These are phyloP conservation scores for Meda fulgida DNA, from an alignment of 2,797 vertebrate genomes.

Conservation along the genomic window DNA sequence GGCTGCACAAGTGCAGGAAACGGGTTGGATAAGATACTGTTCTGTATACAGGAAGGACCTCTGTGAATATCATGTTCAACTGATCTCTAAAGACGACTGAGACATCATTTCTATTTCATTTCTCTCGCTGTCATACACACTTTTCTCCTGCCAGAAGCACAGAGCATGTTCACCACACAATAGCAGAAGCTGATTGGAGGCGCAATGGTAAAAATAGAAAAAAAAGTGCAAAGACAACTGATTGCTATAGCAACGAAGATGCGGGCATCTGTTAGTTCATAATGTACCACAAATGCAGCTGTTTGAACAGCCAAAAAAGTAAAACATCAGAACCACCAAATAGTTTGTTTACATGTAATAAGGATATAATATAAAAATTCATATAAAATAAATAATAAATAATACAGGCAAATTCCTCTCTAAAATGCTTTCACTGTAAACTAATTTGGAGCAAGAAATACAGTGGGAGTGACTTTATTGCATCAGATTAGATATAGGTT, in stretches of 20 bases:
- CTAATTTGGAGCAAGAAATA: background rate
- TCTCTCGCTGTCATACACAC: background rate
- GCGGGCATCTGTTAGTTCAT: background rate
- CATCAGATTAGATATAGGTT: background rate
- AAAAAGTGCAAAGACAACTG: background rate
- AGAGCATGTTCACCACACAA: slow-evolving; percentile 16
- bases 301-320: background rate
- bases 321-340: background rate
- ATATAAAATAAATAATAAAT: too few species aligned
- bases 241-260: slow-evolving; percentile 46
- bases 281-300: background rate
- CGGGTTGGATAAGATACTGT: slow-evolving; percentile 17
- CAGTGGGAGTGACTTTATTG: background rate
- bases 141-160: slow-evolving; percentile 19
- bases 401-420: too few species aligned
- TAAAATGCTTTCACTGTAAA: too few species aligned
- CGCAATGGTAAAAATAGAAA: slow-evolving; percentile 33
- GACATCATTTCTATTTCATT: background rate
- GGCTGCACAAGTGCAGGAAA: slow-evolving; percentile 48
- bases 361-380: too few species aligned
- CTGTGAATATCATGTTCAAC: slow-evolving; percentile 29
- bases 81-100: slow-evolving; percentile 29
- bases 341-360: background rate
- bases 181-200: slow-evolving; percentile 48
- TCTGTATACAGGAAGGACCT: slow-evolving; percentile 32